These are phyloP conservation scores for Melozone crissalis DNA, from an alignment of 2,113 vertebrate genomes.

Conservation along the genomic window DNA sequence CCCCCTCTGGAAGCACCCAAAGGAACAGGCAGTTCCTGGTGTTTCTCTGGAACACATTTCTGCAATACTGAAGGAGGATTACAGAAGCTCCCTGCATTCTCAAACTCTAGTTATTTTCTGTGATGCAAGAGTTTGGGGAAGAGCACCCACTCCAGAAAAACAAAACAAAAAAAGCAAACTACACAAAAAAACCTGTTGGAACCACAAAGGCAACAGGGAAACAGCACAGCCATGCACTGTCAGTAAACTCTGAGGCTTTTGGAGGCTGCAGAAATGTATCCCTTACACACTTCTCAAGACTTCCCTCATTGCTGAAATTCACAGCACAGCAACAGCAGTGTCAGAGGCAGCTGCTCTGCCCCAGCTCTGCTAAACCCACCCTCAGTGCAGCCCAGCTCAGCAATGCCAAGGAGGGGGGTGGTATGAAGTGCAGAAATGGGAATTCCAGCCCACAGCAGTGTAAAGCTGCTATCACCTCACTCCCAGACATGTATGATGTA, in stretches of 20 bases:
- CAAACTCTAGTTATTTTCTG: background rate
- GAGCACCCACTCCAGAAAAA: background rate
- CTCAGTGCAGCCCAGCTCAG: background rate
- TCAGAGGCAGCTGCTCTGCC: background rate
- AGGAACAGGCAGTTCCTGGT: background rate
- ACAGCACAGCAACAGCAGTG: background rate
- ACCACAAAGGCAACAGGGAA: background rate
- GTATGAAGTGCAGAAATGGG: accelerated
- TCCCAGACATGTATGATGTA: background rate
- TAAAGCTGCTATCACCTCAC: background rate
- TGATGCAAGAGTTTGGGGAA: background rate
- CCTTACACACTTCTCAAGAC: background rate
- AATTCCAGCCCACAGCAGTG: background rate
- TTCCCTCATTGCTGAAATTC: background rate
- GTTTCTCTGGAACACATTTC: background rate
- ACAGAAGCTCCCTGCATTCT: background rate
- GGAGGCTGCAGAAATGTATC: background rate
- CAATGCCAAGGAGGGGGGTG: background rate
- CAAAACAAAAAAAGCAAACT: background rate
- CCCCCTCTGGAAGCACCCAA: background rate
- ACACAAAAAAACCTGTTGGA: background rate
- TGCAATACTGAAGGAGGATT: background rate
- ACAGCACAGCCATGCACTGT: background rate
- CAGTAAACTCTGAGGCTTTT: background rate
- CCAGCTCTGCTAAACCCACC: background rate